phyloP scores from a whole-genome alignment of 2,888 invertebrate genomes.

The Eupithecia insigniata region DNA sequence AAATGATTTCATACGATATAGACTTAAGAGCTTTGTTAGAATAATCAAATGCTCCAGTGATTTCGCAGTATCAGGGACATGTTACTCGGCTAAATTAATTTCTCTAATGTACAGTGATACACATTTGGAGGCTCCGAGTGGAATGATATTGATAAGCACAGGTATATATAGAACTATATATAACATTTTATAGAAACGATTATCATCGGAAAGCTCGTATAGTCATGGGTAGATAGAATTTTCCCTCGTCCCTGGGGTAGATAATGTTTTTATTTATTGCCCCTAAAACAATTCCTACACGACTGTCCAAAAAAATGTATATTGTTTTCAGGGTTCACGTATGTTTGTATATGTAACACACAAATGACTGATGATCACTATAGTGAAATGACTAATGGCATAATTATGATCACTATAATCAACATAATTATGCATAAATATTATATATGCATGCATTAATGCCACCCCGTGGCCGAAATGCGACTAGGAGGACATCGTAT shows the following conservation, averaged over 20 bases:
- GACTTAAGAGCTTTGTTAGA: conserved; percentile 42
- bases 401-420: too few relatives aligned
- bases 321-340: too few relatives aligned
- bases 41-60: conserved; percentile 42
- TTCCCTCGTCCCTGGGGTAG: too few relatives aligned
- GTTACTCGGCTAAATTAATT: conserved; percentile 54
- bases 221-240: too few relatives aligned
- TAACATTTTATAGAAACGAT: too few relatives aligned
- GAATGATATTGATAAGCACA: neutral
- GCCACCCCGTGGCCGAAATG: too few relatives aligned
- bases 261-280: neutral
- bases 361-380: too few relatives aligned
- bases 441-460: too few relatives aligned
- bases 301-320: neutral
- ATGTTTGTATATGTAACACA: too few relatives aligned
- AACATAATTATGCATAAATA: too few relatives aligned
- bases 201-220: neutral
- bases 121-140: neutral
- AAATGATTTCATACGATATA: conserved; percentile 26
- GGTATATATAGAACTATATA: neutral
- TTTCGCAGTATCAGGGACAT: conserved; percentile 22
- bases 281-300: neutral
- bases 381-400: too few relatives aligned
- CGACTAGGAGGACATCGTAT: too few relatives aligned
- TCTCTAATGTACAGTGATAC: conserved; percentile 32